Evolutionary conservation across 2,888 invertebrate genomes (phyloP).

Genomic region (Periphyllus acericola): DNA sequence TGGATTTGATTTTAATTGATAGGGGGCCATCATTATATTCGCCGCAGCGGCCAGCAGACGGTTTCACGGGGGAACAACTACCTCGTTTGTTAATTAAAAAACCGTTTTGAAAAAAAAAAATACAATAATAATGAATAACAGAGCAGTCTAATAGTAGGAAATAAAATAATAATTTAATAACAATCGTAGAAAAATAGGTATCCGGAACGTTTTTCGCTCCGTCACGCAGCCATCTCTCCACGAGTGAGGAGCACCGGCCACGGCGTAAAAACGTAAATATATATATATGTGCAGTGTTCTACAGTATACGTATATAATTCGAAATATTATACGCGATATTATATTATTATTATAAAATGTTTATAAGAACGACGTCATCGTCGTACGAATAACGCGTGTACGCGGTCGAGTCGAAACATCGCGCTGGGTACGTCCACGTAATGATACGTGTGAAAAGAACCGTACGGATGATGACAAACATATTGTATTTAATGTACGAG

Average conservation of each 20-base stretch:
- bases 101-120: slow-evolving; percentile 33
- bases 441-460: background rate
- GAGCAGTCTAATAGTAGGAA: background rate
- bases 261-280: too few species aligned
- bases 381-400: too few species aligned
- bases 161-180: slow-evolving; percentile 2
- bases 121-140: slow-evolving; percentile 3
- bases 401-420: too few species aligned
- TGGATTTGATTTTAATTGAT: slow-evolving; percentile 14
- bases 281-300: too few species aligned
- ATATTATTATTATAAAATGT: background rate
- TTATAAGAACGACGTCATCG: background rate
- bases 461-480: too few species aligned
- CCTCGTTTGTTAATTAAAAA: slow-evolving; percentile 22
- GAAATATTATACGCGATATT: background rate
- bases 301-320: too few species aligned
- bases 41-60: background rate
- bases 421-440: too few species aligned
- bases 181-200: slow-evolving; percentile 2
- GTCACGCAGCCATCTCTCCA: slow-evolving; percentile 22
- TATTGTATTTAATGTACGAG: too few species aligned
- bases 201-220: slow-evolving; percentile 12
- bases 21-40: background rate
- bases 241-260: background rate
- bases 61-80: background rate